These are phyloP conservation scores for Eristalis pertinax DNA, from an alignment of 2,888 invertebrate genomes.

Conservation along the genomic window DNA sequence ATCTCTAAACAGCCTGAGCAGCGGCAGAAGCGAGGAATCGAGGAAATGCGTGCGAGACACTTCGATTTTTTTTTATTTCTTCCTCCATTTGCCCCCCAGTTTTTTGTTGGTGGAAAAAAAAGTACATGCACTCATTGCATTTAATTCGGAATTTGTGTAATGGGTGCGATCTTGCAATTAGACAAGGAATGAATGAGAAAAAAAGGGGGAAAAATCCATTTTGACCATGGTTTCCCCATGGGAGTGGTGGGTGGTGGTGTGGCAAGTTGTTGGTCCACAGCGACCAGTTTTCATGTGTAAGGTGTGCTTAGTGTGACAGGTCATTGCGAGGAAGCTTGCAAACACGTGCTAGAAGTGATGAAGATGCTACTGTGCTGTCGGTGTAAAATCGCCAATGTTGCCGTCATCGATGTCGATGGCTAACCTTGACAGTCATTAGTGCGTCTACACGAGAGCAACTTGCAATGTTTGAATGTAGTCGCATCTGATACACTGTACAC, in stretches of 20 bases:
- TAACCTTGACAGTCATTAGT: constrained; percentile 4
- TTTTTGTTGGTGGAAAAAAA: constrained; percentile 27
- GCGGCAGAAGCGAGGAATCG: constrained; percentile 24
- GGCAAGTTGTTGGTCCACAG: not conserved
- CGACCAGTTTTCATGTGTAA: not conserved
- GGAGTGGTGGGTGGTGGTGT: not conserved
- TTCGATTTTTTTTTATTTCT: constrained; percentile 69
- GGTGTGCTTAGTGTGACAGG: not conserved
- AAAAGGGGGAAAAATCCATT: not conserved
- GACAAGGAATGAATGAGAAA: not conserved
- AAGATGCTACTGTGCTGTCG: not conserved
- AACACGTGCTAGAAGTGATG: constrained; percentile 21
- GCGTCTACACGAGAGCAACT: not conserved
- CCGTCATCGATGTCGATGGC: not conserved
- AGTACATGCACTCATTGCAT: constrained; percentile 52
- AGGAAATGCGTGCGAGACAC: constrained; percentile 51
- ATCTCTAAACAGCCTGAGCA: constrained; percentile 13
- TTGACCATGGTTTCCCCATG: not conserved
- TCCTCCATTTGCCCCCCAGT: constrained; percentile 44
- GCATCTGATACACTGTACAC: not conserved
- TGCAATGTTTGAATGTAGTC: not conserved
- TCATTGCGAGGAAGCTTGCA: not conserved
- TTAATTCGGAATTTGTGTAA: constrained; percentile 18
- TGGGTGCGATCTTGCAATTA: constrained; percentile 39
- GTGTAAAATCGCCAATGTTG: not conserved